phyloP scores from a whole-genome alignment of 2,113 vertebrate genomes.

The Cynoglossus semilaevis region DNA sequence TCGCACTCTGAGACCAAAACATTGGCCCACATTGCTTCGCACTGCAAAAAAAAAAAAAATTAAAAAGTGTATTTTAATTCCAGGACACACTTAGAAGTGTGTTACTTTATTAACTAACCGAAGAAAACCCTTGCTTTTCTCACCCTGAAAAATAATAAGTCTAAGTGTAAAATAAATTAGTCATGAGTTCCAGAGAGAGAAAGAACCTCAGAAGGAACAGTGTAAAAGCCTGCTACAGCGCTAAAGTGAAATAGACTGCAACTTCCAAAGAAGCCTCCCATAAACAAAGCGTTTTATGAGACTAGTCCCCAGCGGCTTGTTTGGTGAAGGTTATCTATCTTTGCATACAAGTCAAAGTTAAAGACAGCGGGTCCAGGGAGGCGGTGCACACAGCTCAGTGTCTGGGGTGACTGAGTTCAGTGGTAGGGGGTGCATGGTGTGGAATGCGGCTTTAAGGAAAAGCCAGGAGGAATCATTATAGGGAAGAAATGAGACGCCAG shows the following conservation, averaged over 20 bases:
- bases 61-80: slow-evolving; percentile 2
- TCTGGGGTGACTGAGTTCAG: slow-evolving; percentile 70
- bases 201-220: too few relatives aligned
- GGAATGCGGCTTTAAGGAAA: slow-evolving; percentile 67
- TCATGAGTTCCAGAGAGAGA: too few relatives aligned
- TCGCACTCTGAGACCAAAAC: slow-evolving; percentile 59
- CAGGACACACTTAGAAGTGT: slow-evolving; percentile 13
- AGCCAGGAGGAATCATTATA: slow-evolving; percentile 67
- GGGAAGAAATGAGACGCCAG: slow-evolving; percentile 55
- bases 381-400: slow-evolving; percentile 46
- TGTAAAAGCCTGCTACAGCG: not conserved
- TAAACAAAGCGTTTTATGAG: slow-evolving; percentile 19
- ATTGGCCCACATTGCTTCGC: slow-evolving; percentile 61
- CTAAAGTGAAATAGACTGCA: slow-evolving; percentile 12
- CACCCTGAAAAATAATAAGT: not conserved
- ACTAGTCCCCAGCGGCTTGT: slow-evolving; percentile 23
- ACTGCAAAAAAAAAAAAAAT: slow-evolving; percentile 40
- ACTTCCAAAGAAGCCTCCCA: slow-evolving; percentile 4
- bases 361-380: slow-evolving; percentile 47
- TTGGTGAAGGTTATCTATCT: slow-evolving; percentile 46
- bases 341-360: slow-evolving; percentile 55
- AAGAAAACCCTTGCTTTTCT: slow-evolving; percentile 23
- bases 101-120: not conserved
- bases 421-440: slow-evolving; percentile 55
- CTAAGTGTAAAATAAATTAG: too few relatives aligned